Conservation (phyloP, 2,113 vertebrate species). For the Epinephelus fuscoguttatus region DNA sequence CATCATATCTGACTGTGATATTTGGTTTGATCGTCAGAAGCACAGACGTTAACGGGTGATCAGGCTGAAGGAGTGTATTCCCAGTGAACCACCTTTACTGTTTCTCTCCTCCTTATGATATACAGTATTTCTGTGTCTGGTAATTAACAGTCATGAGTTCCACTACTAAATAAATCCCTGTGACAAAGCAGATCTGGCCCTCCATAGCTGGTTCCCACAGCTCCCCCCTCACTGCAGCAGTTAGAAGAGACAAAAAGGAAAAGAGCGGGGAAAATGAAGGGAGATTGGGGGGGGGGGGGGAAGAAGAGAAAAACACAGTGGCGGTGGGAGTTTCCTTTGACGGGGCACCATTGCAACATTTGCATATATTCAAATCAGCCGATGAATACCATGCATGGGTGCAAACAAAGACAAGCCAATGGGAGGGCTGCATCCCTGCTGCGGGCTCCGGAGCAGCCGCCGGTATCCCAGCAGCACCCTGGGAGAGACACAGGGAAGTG, state of each 20-base stretch:
- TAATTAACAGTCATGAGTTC: constrained; percentile 70
- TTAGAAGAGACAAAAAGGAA: constrained; percentile 65
- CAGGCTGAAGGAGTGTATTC: neutral
- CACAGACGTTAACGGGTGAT: constrained; percentile 1
- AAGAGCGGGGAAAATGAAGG: constrained; percentile 70
- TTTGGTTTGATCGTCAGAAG: constrained; percentile 22
- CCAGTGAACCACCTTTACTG: neutral
- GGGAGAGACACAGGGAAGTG: constrained; percentile 73
- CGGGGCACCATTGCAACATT: constrained; percentile 73
- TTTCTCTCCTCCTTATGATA: constrained; percentile 20
- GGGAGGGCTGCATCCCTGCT: constrained; percentile 64
- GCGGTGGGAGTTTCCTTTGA: constrained; percentile 71
- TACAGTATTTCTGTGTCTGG: constrained; percentile 27
- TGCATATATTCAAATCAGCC: constrained; percentile 86
- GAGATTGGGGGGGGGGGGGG: too few species aligned
- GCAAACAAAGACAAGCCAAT: constrained; percentile 80
- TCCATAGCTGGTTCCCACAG: constrained; percentile 73
- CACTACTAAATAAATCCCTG: constrained; percentile 60
- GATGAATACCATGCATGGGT: constrained; percentile 73
- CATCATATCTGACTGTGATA: neutral
- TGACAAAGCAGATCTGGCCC: constrained; percentile 71
- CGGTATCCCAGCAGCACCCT: constrained; percentile 74
- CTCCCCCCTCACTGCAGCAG: constrained; percentile 47
- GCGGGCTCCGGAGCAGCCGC: constrained; percentile 61
- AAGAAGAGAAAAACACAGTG: neutral